A percentile compares a stretch with the other conserved stretches of the same genome.
These are phyloP conservation scores for Asteroscopus sphinx DNA, from an alignment of 2,888 invertebrate species.

Conservation along the genomic window DNA sequence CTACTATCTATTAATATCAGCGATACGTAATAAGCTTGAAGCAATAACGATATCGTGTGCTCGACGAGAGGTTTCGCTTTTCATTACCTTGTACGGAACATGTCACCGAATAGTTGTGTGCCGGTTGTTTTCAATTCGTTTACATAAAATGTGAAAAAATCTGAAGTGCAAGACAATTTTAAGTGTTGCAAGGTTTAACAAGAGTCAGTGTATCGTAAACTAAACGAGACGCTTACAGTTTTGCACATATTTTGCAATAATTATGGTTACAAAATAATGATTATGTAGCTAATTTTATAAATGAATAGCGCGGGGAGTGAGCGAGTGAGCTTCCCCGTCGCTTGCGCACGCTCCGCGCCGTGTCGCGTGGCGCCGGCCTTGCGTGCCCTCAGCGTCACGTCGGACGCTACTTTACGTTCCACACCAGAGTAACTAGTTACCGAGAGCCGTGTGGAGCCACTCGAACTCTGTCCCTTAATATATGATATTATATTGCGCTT, in stretches of 20 bases:
- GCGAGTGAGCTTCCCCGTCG: conserved; percentile 77
- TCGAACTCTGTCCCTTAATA: conserved; percentile 65
- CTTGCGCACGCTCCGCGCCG: conserved; percentile 51
- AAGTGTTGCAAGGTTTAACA: conserved; percentile 84
- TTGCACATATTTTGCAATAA: conserved; percentile 89
- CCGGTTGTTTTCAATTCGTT: conserved; percentile 84
- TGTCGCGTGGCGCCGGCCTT: conserved; percentile 46
- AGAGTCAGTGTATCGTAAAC: conserved; percentile 86
- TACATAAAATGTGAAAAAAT: conserved; percentile 77
- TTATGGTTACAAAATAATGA: conserved; percentile 80
- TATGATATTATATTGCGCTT: conserved; percentile 73
- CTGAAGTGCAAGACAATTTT: conserved; percentile 81
- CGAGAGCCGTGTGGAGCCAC: conserved; percentile 66
- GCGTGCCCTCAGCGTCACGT: conserved; percentile 55
- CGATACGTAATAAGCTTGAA: conserved; percentile 85
- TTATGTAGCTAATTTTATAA: conserved; percentile 82
- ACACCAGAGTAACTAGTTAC: conserved; percentile 46
- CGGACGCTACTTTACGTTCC: conserved; percentile 52
- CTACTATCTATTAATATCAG: conserved; percentile 78
- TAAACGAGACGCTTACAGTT: conserved; percentile 87
- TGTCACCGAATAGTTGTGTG: conserved; percentile 85
- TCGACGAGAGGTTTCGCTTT: conserved; percentile 83
- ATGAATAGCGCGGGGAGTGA: conserved; percentile 66
- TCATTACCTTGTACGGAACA: conserved; percentile 77
- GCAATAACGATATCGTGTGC: conserved; percentile 85